Evolutionary conservation across 2,888 invertebrate genomes (phyloP).

Genomic region (Agriopis marginaria): DNA sequence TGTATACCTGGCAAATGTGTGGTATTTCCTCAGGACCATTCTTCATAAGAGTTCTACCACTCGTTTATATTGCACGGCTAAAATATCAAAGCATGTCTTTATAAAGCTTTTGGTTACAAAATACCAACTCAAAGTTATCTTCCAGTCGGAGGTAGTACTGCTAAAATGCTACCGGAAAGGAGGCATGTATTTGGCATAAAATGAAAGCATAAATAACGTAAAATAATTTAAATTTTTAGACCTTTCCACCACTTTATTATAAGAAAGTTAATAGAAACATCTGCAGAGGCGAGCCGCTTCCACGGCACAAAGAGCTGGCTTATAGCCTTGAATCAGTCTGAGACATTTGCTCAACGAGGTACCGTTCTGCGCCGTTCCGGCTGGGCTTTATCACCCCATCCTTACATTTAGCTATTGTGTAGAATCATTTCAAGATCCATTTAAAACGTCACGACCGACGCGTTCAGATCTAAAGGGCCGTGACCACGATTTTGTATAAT

Average conservation of each 20-base stretch:
- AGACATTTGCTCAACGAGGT: constrained; percentile 30
- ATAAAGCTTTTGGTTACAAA: too few relatives aligned
- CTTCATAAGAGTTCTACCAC: too few relatives aligned
- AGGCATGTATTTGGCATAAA: too few relatives aligned
- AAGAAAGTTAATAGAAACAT: constrained; percentile 30
- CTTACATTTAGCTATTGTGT: constrained; percentile 28
- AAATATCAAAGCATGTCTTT: too few relatives aligned
- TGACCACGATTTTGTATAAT: constrained; percentile 6
- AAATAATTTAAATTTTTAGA: neutral
- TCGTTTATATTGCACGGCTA: too few relatives aligned
- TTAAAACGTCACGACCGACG: constrained; percentile 31
- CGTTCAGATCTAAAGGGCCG: constrained; percentile 12
- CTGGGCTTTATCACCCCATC: constrained; percentile 28
- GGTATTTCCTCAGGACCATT: too few relatives aligned
- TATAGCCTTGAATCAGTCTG: constrained; percentile 13
- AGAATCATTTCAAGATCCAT: constrained; percentile 14
- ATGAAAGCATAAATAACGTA: too few relatives aligned
- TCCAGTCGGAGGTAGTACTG: too few relatives aligned
- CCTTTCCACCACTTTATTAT: neutral
- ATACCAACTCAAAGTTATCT: too few relatives aligned
- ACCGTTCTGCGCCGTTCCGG: constrained; percentile 4
- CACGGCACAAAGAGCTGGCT: constrained; percentile 24
- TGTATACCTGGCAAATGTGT: too few relatives aligned
- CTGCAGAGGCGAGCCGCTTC: neutral
- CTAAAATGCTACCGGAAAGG: too few relatives aligned